A percentile compares a stretch with the other conserved stretches of the same genome.
phyloP scores from a whole-genome alignment of 2,888 invertebrate species.

The Emesis furor region DNA sequence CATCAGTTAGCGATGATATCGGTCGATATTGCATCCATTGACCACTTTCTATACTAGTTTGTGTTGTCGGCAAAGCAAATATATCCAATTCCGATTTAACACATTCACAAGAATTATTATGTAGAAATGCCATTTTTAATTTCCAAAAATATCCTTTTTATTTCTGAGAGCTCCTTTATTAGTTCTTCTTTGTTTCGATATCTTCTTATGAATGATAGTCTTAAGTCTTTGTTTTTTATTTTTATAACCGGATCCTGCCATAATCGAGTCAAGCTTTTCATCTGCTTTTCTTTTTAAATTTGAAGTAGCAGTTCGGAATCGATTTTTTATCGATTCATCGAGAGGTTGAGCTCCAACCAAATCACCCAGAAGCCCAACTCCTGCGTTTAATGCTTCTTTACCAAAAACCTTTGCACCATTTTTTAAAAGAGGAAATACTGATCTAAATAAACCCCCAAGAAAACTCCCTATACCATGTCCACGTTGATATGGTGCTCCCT shows the following conservation, averaged over 20 bases:
- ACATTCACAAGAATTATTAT: slow-evolving; percentile 75
- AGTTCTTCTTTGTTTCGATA: slow-evolving; percentile 2
- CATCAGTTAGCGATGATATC: slow-evolving; percentile 75
- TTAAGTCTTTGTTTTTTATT: slow-evolving; percentile 39
- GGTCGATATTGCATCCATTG: slow-evolving; percentile 75
- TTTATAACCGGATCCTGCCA: slow-evolving; percentile 72
- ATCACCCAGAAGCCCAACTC: neutral
- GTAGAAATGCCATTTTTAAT: slow-evolving; percentile 70
- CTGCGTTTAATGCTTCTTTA: slow-evolving; percentile 3
- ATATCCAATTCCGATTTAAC: slow-evolving; percentile 75
- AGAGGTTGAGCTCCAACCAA: neutral
- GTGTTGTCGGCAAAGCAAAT: slow-evolving; percentile 75
- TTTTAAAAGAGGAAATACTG: neutral
- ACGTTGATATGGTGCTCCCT: neutral
- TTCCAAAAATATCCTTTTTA: slow-evolving; percentile 8
- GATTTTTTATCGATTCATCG: neutral
- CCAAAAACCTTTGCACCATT: neutral
- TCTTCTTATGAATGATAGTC: slow-evolving; percentile 32
- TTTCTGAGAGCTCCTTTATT: neutral
- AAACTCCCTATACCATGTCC: neutral
- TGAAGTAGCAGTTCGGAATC: slow-evolving; percentile 45
- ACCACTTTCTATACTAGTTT: slow-evolving; percentile 73
- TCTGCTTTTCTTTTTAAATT: slow-evolving; percentile 72
- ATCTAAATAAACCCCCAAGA: neutral
- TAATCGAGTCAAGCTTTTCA: slow-evolving; percentile 64